phyloP scores from a whole-genome alignment of 2,797 vertebrate genomes.

The Pogoniulus pusillus region DNA sequence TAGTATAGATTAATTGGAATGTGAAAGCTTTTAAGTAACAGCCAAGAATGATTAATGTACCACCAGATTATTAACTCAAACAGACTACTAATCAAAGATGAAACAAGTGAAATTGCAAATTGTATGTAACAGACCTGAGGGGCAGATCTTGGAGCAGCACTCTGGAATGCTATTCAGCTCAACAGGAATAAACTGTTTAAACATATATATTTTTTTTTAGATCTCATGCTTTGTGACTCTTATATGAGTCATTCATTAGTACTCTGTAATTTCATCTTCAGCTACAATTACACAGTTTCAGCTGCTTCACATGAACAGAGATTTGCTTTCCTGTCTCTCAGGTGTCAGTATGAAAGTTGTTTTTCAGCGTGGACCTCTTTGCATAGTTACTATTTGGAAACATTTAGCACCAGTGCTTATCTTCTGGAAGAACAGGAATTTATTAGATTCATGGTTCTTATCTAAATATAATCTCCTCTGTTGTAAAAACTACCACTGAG shows the following conservation, averaged over 20 bases:
- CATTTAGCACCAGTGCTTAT: background rate
- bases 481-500: background rate
- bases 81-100: slow-evolving; percentile 34
- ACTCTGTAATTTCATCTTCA: slow-evolving; percentile 37
- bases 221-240: slow-evolving; percentile 21
- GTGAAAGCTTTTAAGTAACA: slow-evolving; percentile 27
- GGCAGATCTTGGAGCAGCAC: slow-evolving; percentile 10
- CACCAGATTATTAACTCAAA: slow-evolving; percentile 34
- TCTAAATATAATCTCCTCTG: background rate
- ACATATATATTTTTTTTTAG: background rate
- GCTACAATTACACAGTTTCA: slow-evolving; percentile 20
- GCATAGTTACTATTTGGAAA: background rate
- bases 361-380: background rate
- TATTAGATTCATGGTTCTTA: background rate
- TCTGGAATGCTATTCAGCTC: slow-evolving; percentile 31
- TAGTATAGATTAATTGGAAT: background rate
- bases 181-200: slow-evolving; percentile 28
- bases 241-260: slow-evolving; percentile 1
- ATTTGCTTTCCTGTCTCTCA: background rate
- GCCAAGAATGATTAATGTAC: background rate
- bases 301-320: background rate
- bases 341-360: slow-evolving; percentile 3
- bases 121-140: slow-evolving; percentile 32
- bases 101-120: slow-evolving; percentile 48
- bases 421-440: background rate